phyloP scores from a whole-genome alignment of 2,797 vertebrate species.

The Kryptopterus vitreolus region DNA sequence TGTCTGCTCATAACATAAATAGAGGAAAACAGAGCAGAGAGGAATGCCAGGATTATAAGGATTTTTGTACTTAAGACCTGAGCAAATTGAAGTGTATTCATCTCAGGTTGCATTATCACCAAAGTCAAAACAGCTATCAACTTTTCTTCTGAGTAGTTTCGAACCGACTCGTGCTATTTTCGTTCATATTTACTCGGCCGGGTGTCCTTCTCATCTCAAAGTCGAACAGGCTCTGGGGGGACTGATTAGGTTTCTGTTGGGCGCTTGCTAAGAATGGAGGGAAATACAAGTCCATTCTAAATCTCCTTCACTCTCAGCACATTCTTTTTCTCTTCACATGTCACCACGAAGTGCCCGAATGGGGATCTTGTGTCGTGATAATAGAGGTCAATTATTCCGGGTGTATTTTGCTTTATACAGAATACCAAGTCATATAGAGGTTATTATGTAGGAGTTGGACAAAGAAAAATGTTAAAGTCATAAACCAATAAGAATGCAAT shows the following conservation, averaged over 20 bases:
- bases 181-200: slow-evolving; percentile 23
- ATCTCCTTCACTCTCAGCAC: slow-evolving; percentile 17
- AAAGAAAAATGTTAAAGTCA: background rate
- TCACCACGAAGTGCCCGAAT: slow-evolving; percentile 22
- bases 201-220: slow-evolving; percentile 49
- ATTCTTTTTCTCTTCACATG: slow-evolving; percentile 19
- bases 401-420: too few species aligned
- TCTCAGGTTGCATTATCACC: slow-evolving; percentile 8
- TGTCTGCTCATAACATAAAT: slow-evolving; percentile 6
- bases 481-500: background rate
- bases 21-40: background rate
- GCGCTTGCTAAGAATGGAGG: slow-evolving; percentile 29
- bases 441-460: background rate
- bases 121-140: slow-evolving; percentile 35
- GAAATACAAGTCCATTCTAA: slow-evolving; percentile 49
- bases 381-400: slow-evolving; percentile 32
- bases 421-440: background rate
- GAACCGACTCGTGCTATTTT: slow-evolving; percentile 28
- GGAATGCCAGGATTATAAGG: background rate
- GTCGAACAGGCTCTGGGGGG: slow-evolving; percentile 33
- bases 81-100: slow-evolving; percentile 7
- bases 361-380: slow-evolving; percentile 34
- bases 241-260: slow-evolving; percentile 50
- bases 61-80: background rate
- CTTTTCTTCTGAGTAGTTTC: background rate